Percentiles rank a stretch among this genome's conserved stretches.
Evolutionary conservation across 2,888 invertebrate genomes (phyloP).

Genomic region (Blomia tropicalis): DNA sequence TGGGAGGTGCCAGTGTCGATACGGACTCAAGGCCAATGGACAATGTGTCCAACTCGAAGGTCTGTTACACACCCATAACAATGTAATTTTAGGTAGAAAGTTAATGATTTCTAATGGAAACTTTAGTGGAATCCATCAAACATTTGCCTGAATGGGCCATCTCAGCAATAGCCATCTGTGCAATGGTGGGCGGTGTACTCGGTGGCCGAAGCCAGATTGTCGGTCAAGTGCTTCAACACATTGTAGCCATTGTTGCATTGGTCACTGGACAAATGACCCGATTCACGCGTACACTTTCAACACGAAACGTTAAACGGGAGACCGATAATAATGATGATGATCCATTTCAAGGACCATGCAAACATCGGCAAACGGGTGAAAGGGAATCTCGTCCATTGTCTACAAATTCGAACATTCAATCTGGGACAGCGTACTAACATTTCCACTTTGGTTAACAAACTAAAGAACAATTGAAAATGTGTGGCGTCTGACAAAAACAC

Average conservation of each 20-base stretch:
- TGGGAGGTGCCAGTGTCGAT: slow-evolving; percentile 17
- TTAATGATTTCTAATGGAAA: not conserved
- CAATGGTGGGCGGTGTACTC: not conserved
- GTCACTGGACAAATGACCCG: not conserved
- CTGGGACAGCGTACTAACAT: too few relatives aligned
- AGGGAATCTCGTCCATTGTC: too few relatives aligned
- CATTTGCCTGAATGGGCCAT: slow-evolving; percentile 22
- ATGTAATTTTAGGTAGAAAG: not conserved
- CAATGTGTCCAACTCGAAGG: slow-evolving; percentile 13
- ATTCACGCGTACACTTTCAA: not conserved
- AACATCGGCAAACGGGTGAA: too few relatives aligned
- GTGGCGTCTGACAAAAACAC: too few relatives aligned
- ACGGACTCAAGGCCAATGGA: slow-evolving; percentile 15
- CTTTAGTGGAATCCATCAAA: not conserved
- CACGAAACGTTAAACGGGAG: not conserved
- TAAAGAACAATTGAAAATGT: too few relatives aligned
- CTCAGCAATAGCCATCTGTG: slow-evolving; percentile 11
- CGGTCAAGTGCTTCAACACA: not conserved
- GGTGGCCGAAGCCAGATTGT: slow-evolving; percentile 9
- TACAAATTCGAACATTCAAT: too few relatives aligned
- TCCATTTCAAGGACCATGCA: too few relatives aligned
- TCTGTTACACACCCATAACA: not conserved
- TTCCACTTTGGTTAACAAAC: too few relatives aligned
- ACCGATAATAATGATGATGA: too few relatives aligned
- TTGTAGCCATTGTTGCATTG: not conserved